A percentile compares a stretch with the other conserved stretches of the same genome.
These are phyloP conservation scores for Uloborus diversus DNA, from an alignment of 1,140 invertebrate species.

Conservation along the genomic window DNA sequence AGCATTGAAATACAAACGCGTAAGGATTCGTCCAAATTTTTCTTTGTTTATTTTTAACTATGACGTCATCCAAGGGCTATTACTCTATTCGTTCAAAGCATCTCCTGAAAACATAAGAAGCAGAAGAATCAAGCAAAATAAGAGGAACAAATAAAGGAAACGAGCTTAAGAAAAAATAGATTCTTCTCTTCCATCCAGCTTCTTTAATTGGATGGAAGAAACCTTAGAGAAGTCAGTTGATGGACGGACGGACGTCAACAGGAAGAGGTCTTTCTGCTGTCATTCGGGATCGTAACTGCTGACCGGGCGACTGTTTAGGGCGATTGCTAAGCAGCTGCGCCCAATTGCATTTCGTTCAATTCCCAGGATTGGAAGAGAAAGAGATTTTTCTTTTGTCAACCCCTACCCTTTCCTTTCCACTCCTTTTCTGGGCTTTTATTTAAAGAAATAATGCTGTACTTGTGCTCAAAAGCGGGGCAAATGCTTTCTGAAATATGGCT, in stretches of 20 bases:
- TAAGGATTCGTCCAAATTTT: background rate
- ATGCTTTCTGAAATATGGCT: too few relatives aligned
- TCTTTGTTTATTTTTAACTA: background rate
- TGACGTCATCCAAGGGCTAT: background rate
- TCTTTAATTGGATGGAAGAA: slow-evolving; percentile 18
- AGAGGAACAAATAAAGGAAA: background rate
- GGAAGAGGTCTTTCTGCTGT: background rate
- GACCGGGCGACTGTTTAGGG: slow-evolving; percentile 15
- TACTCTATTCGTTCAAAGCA: background rate
- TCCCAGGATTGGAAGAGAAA: background rate
- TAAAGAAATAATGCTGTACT: too few relatives aligned
- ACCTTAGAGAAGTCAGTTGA: slow-evolving; percentile 1
- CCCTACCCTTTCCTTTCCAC: background rate
- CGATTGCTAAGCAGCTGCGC: slow-evolving; percentile 9
- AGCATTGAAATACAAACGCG: too few relatives aligned
- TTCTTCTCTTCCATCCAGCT: background rate
- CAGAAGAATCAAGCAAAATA: background rate
- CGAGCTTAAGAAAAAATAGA: background rate
- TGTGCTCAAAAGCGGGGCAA: too few relatives aligned
- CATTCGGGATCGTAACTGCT: slow-evolving; percentile 24
- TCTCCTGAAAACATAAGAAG: background rate
- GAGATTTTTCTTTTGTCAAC: background rate
- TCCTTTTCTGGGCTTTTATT: background rate
- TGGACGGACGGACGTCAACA: slow-evolving; percentile 20
- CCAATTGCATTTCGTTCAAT: slow-evolving; percentile 30